Evolutionary conservation across 2,797 vertebrate species (phyloP).

Genomic region (Lepilemur ruficaudatus): DNA sequence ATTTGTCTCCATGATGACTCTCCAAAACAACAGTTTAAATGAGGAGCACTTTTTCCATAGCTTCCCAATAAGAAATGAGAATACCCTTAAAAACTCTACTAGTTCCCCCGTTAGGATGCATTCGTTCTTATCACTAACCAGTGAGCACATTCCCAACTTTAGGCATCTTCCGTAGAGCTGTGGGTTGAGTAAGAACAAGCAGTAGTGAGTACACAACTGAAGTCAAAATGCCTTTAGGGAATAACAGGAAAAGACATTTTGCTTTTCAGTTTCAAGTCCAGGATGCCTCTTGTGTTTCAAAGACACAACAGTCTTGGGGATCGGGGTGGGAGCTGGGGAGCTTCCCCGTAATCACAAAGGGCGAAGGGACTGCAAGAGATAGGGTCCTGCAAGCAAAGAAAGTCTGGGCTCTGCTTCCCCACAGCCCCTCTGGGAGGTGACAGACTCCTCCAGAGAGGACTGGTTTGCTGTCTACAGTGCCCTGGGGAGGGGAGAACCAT

Average conservation of each 20-base stretch:
- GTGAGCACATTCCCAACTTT: background rate
- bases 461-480: background rate
- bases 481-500: background rate
- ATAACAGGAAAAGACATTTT: background rate
- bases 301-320: background rate
- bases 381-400: background rate
- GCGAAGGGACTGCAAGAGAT: background rate
- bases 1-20: background rate
- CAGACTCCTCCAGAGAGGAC: background rate
- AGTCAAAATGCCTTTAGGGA: background rate
- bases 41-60: background rate
- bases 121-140: background rate
- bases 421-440: background rate
- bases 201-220: background rate
- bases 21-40: conserved; percentile 34
- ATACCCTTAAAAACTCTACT: background rate
- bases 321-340: background rate
- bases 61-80: conserved; percentile 13
- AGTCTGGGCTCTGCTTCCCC: background rate
- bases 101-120: background rate
- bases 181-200: background rate
- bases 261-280: background rate
- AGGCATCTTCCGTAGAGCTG: background rate
- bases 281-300: background rate
- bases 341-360: background rate